Evolutionary conservation across 1,140 invertebrate genomes (phyloP).

Genomic region (Pseudomyrmex dendroicus): DNA sequence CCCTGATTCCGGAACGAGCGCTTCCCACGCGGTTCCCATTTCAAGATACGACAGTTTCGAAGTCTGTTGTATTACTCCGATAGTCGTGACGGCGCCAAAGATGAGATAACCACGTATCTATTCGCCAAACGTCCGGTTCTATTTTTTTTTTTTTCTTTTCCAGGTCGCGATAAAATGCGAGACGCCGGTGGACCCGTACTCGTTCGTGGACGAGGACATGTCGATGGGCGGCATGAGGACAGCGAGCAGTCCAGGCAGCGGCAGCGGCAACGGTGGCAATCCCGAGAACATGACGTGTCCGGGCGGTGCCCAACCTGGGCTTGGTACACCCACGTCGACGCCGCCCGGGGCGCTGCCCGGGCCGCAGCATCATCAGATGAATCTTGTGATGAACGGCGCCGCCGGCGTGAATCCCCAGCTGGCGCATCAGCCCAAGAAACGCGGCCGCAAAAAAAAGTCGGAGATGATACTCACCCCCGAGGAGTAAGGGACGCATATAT

Average conservation of each 20-base stretch:
- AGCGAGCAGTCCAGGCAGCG: constrained; percentile 81
- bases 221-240: constrained; percentile 82
- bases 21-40: background rate
- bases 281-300: constrained; percentile 79
- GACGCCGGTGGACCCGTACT: constrained; percentile 90
- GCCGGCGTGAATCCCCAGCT: constrained; percentile 84
- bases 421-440: constrained; percentile 91
- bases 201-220: constrained; percentile 92
- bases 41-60: background rate
- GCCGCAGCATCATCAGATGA: constrained; percentile 81
- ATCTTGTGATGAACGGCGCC: constrained; percentile 83
- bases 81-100: background rate
- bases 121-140: constrained; percentile 25
- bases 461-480: constrained; percentile 85
- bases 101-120: background rate
- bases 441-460: constrained; percentile 92
- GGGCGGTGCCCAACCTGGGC: constrained; percentile 77
- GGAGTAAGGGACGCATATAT: constrained; percentile 79
- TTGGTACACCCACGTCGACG: constrained; percentile 80
- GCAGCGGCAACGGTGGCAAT: constrained; percentile 60
- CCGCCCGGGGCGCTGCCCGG: constrained; percentile 77
- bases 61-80: constrained; percentile 5
- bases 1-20: background rate
- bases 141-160: constrained; percentile 52
- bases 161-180: constrained; percentile 87